Base-by-base conservation (phyloP, 2,113 vertebrate genomes). In the Hyaena hyaena region DNA sequence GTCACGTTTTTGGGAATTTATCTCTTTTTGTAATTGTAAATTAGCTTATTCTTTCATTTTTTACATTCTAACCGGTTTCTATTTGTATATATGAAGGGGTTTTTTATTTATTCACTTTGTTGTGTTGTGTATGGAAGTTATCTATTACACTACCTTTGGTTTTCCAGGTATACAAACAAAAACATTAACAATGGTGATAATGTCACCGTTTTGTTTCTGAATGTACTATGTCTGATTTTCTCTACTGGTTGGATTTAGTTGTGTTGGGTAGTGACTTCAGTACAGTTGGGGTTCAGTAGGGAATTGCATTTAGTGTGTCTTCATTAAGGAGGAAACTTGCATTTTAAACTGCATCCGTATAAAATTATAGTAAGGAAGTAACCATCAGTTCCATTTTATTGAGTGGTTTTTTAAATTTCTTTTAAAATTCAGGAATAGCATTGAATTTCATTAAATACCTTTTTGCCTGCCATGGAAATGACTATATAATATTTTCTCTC, bases 351-450 rank as follows among this genome's bases (percentile, higher is more conserved):
- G 16, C 23, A 65, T 48, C 48, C n/a, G 68, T 61, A 77, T 76
- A 63, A 88, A 90, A 88, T 88, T 43, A 48, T 9, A 77, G 21
- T 45, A 93, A 88, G 50, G n/a, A 84, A 96, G 14, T 53, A 84
- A 68, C 14, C 15, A 23, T 84, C 31, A 76, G 50, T 84, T 93
- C 10, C 77, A 61, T 48, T 91, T 91, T 63, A 79, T 10, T 50
- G n/a, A 61, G 23, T 45, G 23, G 61, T 81, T 21, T 74, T 82
- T 33, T 53, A 4, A 33, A 45, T 19, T 48, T 68, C 65, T 45
- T 7, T 48, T 48, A 48, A 4, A 88, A 55, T 69, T 90, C n/a
- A 48, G 24, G 9, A 69, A 95, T 35, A 6, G 7, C 61, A 24
- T n/a, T 90, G 35, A 85, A 79, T 61, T 69, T 82, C 81, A 7